phyloP scores from a whole-genome alignment of 2,797 vertebrate species.

The Gymnothorax javanicus region DNA sequence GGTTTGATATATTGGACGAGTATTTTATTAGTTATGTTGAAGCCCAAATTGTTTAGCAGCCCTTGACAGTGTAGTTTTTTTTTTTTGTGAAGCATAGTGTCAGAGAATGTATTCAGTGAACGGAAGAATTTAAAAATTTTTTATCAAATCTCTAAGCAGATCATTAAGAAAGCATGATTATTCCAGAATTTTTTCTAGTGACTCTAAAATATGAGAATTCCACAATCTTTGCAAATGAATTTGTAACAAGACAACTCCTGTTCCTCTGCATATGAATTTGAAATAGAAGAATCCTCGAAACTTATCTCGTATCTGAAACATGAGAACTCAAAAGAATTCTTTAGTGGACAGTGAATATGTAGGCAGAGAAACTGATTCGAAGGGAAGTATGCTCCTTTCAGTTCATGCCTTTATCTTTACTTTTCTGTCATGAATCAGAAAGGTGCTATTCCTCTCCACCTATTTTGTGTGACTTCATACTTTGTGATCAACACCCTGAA shows the following conservation, averaged over 20 bases:
- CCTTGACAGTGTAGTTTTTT: neutral
- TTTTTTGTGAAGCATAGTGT: neutral
- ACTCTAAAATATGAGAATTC: neutral
- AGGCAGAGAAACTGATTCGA: neutral
- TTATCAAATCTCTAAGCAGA: neutral
- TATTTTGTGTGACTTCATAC: too few species aligned
- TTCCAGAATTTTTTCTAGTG: too few species aligned
- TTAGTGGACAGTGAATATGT: neutral
- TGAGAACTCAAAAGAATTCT: neutral
- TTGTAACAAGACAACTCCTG: neutral
- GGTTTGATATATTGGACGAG: neutral
- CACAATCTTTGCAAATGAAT: neutral
- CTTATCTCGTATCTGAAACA: neutral
- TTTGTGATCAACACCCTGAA: too few species aligned
- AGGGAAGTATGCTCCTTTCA: neutral
- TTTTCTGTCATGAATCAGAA: neutral
- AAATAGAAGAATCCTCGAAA: neutral
- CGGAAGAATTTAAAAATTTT: too few species aligned
- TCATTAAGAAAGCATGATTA: too few species aligned
- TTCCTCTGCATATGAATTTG: neutral
- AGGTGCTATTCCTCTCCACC: neutral
- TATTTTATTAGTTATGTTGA: neutral
- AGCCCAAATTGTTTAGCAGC: neutral
- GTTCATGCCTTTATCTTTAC: neutral
- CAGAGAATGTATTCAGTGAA: neutral